Conservation (phyloP, 2,113 vertebrate species). For the Notiomystis cincta region DNA sequence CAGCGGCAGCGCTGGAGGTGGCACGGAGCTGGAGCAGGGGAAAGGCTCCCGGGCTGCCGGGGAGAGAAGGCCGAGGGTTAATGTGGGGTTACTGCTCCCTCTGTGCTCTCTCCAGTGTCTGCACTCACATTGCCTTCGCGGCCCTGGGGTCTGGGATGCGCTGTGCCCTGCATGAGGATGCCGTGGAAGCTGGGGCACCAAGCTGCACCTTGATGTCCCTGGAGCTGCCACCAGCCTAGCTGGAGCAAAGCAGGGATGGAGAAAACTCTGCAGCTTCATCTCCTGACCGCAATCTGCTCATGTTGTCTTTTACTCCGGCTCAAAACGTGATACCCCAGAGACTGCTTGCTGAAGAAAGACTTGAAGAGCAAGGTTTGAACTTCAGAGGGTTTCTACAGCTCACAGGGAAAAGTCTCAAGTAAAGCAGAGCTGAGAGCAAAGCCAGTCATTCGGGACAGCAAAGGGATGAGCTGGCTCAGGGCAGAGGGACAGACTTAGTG, state of each 20-base stretch:
- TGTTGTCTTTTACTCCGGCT: not conserved
- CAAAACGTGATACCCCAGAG: rapidly evolving
- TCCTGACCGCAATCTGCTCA: rapidly evolving
- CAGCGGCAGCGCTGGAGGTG: not conserved
- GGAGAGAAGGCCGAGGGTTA: not conserved
- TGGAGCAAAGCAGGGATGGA: not conserved
- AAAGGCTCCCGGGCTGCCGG: rapidly evolving
- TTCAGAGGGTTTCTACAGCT: not conserved
- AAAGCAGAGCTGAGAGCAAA: not conserved
- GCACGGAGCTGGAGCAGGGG: not conserved
- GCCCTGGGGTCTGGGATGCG: rapidly evolving
- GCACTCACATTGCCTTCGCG: rapidly evolving
- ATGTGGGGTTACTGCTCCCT: rapidly evolving
- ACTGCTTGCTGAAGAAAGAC: not conserved
- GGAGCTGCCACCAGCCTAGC: not conserved
- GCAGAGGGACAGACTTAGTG: not conserved
- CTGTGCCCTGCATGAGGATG: rapidly evolving
- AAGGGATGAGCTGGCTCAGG: not conserved
- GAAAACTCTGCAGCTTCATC: not conserved
- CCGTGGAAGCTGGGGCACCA: rapidly evolving
- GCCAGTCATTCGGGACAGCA: not conserved
- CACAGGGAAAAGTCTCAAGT: rapidly evolving
- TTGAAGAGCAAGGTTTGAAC: not conserved
- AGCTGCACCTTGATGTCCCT: not conserved
- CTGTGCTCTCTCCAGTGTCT: rapidly evolving